Percentiles rank a stretch among this genome's conserved stretches.
Evolutionary conservation across 2,888 invertebrate genomes (phyloP).

Genomic region (Sepioteuthis lessoniana): DNA sequence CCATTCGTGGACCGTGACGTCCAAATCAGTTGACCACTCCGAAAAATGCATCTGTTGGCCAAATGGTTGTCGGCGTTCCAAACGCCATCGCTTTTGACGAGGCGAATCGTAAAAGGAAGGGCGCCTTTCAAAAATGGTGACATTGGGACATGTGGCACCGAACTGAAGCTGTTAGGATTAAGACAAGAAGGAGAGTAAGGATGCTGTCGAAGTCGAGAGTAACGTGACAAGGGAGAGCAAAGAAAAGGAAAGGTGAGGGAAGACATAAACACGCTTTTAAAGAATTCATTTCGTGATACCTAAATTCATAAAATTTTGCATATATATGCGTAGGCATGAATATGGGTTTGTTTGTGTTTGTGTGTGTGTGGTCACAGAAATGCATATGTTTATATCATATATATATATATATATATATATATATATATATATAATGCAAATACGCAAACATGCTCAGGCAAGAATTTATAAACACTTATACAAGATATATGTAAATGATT

Average conservation of each 20-base stretch:
- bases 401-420: background rate
- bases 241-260: background rate
- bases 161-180: background rate
- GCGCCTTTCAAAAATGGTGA: slow-evolving; percentile 23
- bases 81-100: slow-evolving; percentile 10
- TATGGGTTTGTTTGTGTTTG: too few relatives aligned
- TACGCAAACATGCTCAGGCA: too few relatives aligned
- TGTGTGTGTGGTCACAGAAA: background rate
- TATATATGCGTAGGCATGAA: background rate
- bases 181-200: background rate
- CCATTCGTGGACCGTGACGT: background rate
- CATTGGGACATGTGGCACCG: background rate
- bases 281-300: background rate
- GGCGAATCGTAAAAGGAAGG: background rate
- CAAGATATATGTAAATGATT: too few relatives aligned
- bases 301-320: background rate
- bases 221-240: background rate
- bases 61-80: background rate
- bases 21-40: background rate
- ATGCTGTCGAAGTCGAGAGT: background rate
- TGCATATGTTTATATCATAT: background rate
- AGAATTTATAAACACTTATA: too few relatives aligned
- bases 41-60: background rate
- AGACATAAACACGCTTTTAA: background rate
- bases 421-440: too few relatives aligned